Conservation (phyloP, 1,140 invertebrate genomes). For the Sweltsa coloradensis region DNA sequence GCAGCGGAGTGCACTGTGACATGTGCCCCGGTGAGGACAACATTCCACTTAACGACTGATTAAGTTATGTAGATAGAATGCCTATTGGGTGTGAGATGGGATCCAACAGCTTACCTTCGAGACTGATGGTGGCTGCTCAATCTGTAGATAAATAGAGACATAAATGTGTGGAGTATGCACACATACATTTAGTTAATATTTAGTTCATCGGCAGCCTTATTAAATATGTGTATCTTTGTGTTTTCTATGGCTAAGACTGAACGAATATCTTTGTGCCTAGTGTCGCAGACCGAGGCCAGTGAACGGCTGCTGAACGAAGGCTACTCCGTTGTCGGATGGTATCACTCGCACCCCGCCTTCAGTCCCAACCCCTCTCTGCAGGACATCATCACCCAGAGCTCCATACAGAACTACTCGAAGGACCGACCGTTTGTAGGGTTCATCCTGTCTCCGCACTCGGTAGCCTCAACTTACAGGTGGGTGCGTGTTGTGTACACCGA, state of each 20-base stretch:
- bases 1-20: slow-evolving; percentile 55
- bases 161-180: background rate
- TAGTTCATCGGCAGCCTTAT: background rate
- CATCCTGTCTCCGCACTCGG: slow-evolving; percentile 44
- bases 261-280: slow-evolving; percentile 20
- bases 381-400: slow-evolving; percentile 44
- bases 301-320: slow-evolving; percentile 34
- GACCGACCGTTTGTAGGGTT: slow-evolving; percentile 40
- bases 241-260: background rate
- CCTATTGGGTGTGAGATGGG: background rate
- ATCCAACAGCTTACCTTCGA: background rate
- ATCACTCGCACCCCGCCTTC: slow-evolving; percentile 54
- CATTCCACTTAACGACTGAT: background rate
- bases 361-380: slow-evolving; percentile 44
- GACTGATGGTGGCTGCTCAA: background rate
- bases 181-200: background rate
- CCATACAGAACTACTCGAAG: slow-evolving; percentile 40
- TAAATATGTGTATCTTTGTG: slow-evolving; percentile 1
- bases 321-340: slow-evolving; percentile 45
- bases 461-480: too few relatives aligned
- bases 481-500: too few relatives aligned
- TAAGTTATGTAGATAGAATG: too few relatives aligned
- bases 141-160: background rate
- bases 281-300: slow-evolving; percentile 41
- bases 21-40: slow-evolving; percentile 52